These are phyloP conservation scores for Trematocara marginatum DNA, from an alignment of 2,113 vertebrate genomes.

Conservation along the genomic window DNA sequence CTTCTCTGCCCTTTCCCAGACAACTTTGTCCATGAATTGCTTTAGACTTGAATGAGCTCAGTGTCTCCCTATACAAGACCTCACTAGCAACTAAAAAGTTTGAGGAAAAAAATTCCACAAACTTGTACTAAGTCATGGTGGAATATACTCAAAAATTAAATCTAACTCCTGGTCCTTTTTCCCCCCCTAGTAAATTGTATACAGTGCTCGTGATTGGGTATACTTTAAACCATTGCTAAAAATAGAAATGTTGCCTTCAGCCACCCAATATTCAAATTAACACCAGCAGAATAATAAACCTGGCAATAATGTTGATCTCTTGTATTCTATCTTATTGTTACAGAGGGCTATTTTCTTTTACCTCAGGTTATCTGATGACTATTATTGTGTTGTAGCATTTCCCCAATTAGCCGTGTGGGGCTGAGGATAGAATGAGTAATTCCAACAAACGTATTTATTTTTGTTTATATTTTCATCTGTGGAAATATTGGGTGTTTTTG, in stretches of 20 bases:
- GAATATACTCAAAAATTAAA: background rate
- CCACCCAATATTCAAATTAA: background rate
- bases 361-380: slow-evolving; percentile 6
- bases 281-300: background rate
- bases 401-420: background rate
- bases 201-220: background rate
- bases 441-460: background rate
- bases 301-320: slow-evolving; percentile 23
- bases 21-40: background rate
- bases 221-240: background rate
- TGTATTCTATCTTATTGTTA: slow-evolving; percentile 1
- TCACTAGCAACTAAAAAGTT: background rate
- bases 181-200: background rate
- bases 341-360: background rate
- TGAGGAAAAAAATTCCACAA: background rate
- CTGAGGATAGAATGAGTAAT: background rate
- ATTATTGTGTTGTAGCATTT: background rate
- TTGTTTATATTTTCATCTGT: background rate
- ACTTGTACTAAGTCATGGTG: background rate
- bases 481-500: background rate
- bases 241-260: slow-evolving; percentile 7
- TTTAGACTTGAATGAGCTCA: background rate
- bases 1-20: background rate
- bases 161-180: background rate
- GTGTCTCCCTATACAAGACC: background rate